These are phyloP conservation scores for Troilus luridus DNA, from an alignment of 2,888 invertebrate genomes.

Conservation along the genomic window DNA sequence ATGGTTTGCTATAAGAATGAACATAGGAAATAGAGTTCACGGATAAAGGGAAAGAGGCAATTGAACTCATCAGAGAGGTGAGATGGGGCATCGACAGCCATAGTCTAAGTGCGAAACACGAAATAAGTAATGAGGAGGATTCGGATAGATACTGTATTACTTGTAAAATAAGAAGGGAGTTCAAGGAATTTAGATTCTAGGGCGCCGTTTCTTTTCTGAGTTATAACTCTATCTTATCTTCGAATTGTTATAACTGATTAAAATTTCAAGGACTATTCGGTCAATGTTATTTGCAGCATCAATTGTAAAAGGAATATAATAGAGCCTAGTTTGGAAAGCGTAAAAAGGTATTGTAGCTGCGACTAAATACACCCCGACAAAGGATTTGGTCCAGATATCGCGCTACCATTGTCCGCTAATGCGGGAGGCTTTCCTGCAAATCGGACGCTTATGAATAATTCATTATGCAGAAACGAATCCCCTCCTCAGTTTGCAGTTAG, in stretches of 20 bases:
- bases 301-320: background rate
- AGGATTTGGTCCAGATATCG: slow-evolving; percentile 31
- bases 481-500: background rate
- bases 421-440: slow-evolving; percentile 12
- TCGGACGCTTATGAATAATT: slow-evolving; percentile 4
- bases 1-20: too few relatives aligned
- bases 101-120: too few relatives aligned
- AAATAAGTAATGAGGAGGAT: too few relatives aligned
- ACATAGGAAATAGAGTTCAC: too few relatives aligned
- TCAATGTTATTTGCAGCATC: background rate
- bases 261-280: slow-evolving; percentile 19
- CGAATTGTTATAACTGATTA: background rate
- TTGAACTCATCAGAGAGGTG: too few relatives aligned
- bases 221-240: too few relatives aligned
- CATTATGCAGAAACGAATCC: background rate
- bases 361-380: background rate
- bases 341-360: slow-evolving; percentile 1
- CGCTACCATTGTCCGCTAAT: slow-evolving; percentile 16
- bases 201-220: background rate
- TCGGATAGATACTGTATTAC: too few relatives aligned
- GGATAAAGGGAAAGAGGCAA: too few relatives aligned
- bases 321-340: background rate
- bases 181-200: background rate
- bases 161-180: background rate
- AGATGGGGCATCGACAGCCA: too few relatives aligned